Conservation (phyloP, 2,888 invertebrate species). For the Drosophila kokeensis region DNA sequence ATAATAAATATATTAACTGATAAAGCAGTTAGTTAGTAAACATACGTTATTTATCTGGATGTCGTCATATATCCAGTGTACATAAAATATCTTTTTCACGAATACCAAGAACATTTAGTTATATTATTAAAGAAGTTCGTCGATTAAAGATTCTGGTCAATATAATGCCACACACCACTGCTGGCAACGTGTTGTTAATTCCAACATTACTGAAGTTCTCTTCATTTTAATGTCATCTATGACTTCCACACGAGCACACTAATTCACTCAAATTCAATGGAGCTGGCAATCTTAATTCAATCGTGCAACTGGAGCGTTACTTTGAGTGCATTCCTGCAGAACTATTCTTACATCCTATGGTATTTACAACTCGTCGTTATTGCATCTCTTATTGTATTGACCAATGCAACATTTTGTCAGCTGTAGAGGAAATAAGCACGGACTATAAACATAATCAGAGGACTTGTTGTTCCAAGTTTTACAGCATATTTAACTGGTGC, state of each 20-base stretch:
- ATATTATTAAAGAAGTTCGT: not conserved
- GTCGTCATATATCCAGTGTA: not conserved
- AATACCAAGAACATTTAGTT: not conserved
- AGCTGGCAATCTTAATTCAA: not conserved
- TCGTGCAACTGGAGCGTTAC: not conserved
- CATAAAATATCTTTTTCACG: not conserved
- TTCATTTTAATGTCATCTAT: not conserved
- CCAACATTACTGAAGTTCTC: not conserved
- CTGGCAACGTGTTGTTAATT: not conserved
- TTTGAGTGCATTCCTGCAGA: not conserved
- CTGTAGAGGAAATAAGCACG: not conserved
- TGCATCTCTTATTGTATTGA: not conserved
- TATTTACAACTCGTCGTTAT: not conserved
- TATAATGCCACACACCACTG: not conserved
- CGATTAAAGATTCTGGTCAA: not conserved
- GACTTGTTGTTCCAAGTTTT: not conserved
- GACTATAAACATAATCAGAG: not conserved
- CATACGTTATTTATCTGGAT: not conserved
- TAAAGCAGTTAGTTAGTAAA: not conserved
- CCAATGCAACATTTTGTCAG: not conserved
- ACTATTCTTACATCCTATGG: not conserved
- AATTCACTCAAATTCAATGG: not conserved
- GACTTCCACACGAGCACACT: not conserved
- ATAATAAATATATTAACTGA: not conserved
- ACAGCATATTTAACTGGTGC: slow-evolving; percentile 5